Base-by-base conservation (phyloP, 2,888 invertebrate species). In the Tortricodes alternella region DNA sequence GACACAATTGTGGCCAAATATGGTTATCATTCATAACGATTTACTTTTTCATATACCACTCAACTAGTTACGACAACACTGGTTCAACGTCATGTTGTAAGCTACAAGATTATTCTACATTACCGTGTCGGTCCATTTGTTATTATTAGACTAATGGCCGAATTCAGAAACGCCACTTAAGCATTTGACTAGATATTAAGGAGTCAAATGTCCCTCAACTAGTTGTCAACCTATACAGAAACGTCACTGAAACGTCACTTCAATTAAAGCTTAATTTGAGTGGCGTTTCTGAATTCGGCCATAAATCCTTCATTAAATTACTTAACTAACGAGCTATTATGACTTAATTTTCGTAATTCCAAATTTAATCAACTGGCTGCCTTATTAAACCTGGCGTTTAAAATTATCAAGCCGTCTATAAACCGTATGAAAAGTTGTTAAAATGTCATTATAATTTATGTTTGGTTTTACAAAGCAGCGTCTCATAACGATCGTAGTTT, bases 391-490 rank as follows among this genome's bases (percentile, higher is more conserved):
- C 32, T 44, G 44, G 43, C 32, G 49, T 49, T 49, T 49, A 21
- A 49, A 56, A 56, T 44, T 50, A 44, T 44, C 19, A 48, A 16
- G 27, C 43, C 46, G 32, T 15, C 55, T 53, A 62, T 62, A 60
- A 62, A 62, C 55, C 19, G 50, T 46, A 39, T 29, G 50, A 35
- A 34, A 23, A 13, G 52, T 58, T 35, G 37, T 57, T 53, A 46
- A 56, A 61, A 51, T 32, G 39, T 35, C 48, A 19, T 62, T 57
- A 58, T 49, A 51, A 49, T 55, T 61, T 59, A 44, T 15, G 49
- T n/a, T n/a, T n/a, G n/a, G n/a, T 53, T 29, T 57, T 49, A 34
- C 8, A 48, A 24, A 32, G 44, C 39, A 53, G 53, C 58, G 41
- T 58, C n/a, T n/a, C 34, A 58, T 46, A 29, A 41, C 21, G 53